Percentiles rank a stretch among this genome's conserved stretches.
Evolutionary conservation across 2,888 invertebrate species (phyloP).

Genomic region (Lasius fuliginosus): DNA sequence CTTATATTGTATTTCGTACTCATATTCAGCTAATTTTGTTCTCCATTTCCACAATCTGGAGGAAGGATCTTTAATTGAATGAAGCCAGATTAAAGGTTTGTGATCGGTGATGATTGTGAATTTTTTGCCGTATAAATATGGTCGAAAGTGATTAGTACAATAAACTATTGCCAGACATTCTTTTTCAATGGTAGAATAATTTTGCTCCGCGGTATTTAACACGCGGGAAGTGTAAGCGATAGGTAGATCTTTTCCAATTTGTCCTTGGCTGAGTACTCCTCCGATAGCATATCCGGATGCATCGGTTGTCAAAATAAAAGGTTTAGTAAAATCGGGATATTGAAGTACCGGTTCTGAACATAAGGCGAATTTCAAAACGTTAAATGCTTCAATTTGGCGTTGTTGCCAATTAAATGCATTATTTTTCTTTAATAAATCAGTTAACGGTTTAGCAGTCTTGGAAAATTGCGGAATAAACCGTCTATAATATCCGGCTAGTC

Average conservation of each 20-base stretch:
- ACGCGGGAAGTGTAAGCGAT: background rate
- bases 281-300: too few relatives aligned
- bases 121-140: background rate
- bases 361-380: background rate
- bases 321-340: background rate
- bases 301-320: background rate
- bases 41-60: background rate
- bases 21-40: background rate
- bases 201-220: background rate
- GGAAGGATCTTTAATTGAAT: background rate
- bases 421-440: constrained; percentile 69
- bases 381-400: background rate
- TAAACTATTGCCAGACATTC: background rate
- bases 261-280: too few relatives aligned
- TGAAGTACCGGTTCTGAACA: background rate
- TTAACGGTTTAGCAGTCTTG: constrained; percentile 73
- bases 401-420: constrained; percentile 67
- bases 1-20: background rate
- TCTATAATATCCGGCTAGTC: constrained; percentile 79
- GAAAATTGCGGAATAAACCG: constrained; percentile 70
- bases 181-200: background rate
- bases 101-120: background rate
- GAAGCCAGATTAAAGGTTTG: background rate
- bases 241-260: background rate
- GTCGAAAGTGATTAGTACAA: background rate